Evolutionary conservation across 92 coral and sea anemone genomes (phyloP).

Genomic region (Porites divaricata): DNA sequence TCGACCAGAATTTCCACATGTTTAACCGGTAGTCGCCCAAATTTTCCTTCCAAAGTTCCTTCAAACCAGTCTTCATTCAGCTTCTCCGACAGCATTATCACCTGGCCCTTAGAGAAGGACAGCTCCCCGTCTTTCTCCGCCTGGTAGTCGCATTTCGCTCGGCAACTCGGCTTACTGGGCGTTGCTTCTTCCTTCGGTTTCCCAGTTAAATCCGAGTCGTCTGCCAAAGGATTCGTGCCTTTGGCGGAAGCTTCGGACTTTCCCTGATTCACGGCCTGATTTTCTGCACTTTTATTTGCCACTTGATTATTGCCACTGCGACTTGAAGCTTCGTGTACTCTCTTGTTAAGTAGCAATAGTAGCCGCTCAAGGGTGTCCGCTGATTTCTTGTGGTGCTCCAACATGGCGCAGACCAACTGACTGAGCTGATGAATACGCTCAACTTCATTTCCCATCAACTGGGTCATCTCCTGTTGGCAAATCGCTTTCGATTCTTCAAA

Average conservation of each 20-base stretch:
- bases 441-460: slow-evolving; percentile 74
- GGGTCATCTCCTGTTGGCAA: slow-evolving; percentile 72
- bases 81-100: slow-evolving; percentile 71
- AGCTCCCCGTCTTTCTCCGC: slow-evolving; percentile 78
- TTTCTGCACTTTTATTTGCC: slow-evolving; percentile 16
- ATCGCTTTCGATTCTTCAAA: slow-evolving; percentile 83
- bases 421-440: slow-evolving; percentile 86
- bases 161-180: slow-evolving; percentile 75
- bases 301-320: slow-evolving; percentile 27
- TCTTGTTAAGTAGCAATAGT: slow-evolving; percentile 71
- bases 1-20: slow-evolving; percentile 71
- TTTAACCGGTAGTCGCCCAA: slow-evolving; percentile 70
- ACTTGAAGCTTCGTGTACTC: slow-evolving; percentile 69
- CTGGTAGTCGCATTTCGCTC: slow-evolving; percentile 73
- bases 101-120: slow-evolving; percentile 69
- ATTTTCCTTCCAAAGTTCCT: slow-evolving; percentile 84
- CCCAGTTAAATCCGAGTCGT: slow-evolving; percentile 52
- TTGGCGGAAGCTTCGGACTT: slow-evolving; percentile 81
- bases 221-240: slow-evolving; percentile 90
- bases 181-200: slow-evolving; percentile 33
- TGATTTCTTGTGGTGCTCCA: slow-evolving; percentile 87
- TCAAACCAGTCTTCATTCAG: slow-evolving; percentile 68
- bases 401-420: slow-evolving; percentile 75
- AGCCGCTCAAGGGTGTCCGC: slow-evolving; percentile 84
- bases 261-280: slow-evolving; percentile 45